These are phyloP conservation scores for Phrynocephalus forsythii DNA, from an alignment of 2,797 vertebrate genomes.

Conservation along the genomic window DNA sequence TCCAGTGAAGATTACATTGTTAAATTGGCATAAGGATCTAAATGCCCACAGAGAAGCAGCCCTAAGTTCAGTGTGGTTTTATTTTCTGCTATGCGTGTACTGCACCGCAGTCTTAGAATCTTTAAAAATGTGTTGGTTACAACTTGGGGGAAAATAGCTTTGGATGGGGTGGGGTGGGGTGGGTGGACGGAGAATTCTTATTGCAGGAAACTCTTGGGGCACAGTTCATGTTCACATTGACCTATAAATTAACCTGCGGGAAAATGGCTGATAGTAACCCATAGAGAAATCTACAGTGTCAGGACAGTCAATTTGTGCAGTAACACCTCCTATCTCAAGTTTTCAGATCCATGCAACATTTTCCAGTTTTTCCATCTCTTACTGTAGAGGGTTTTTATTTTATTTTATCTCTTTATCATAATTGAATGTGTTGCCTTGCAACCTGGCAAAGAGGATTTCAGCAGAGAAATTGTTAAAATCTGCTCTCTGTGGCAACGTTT, in stretches of 20 bases:
- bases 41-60: neutral
- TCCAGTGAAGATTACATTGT: neutral
- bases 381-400: constrained; percentile 14
- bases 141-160: constrained; percentile 1
- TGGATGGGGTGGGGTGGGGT: neutral
- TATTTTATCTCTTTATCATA: constrained; percentile 10
- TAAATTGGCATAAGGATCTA: neutral
- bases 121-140: constrained; percentile 7
- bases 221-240: neutral
- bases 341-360: constrained; percentile 32
- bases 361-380: neutral
- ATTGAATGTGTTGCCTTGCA: constrained; percentile 40
- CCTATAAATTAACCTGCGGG: constrained; percentile 14
- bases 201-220: neutral
- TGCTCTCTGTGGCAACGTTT: constrained; percentile 28
- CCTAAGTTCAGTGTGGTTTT: neutral
- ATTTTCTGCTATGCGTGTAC: neutral
- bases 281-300: constrained; percentile 18
- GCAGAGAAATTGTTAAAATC: constrained; percentile 34
- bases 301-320: constrained; percentile 25
- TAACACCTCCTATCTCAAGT: constrained; percentile 15
- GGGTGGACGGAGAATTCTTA: neutral
- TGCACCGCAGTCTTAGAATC: neutral
- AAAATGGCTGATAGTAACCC: constrained; percentile 6
- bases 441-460: constrained; percentile 32